A percentile compares a stretch with the other conserved stretches of the same genome.
Conservation (phyloP, 2,888 invertebrate genomes). For the Ischnura elegans region DNA sequence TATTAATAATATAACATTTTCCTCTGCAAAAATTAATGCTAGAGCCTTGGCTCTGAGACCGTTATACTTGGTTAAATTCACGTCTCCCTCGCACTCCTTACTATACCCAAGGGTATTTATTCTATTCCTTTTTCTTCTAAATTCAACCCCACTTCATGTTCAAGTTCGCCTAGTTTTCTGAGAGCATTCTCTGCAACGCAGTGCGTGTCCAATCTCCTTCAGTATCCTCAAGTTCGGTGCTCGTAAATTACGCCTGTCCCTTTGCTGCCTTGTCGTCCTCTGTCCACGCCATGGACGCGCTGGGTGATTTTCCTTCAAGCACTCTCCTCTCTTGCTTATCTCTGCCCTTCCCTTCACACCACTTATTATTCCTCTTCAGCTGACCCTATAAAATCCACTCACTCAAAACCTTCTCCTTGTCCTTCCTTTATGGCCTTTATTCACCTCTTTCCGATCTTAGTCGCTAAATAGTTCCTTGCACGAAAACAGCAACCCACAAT, state of each 20-base stretch:
- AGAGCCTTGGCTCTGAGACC: no score
- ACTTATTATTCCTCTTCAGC: neutral
- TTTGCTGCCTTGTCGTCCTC: neutral
- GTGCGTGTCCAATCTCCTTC: neutral
- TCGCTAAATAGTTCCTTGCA: neutral
- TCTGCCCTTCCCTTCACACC: neutral
- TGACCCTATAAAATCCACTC: neutral
- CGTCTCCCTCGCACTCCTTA: no score
- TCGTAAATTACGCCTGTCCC: neutral
- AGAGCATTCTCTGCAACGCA: neutral
- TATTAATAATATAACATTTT: no score
- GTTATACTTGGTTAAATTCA: no score
- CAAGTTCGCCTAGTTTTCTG: neutral
- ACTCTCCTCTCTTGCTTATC: neutral
- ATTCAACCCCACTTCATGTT: neutral
- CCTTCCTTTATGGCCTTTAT: neutral
- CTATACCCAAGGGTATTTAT: no score
- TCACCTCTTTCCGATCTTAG: neutral
- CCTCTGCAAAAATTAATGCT: no score
- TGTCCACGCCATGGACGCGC: neutral
- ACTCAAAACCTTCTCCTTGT: neutral
- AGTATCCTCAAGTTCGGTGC: neutral
- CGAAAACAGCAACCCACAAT: constrained; percentile 23
- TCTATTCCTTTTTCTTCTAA: no score
- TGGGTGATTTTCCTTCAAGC: neutral